Evolutionary conservation across 2,113 vertebrate genomes (phyloP).

Genomic region (Paradisaea rubra): DNA sequence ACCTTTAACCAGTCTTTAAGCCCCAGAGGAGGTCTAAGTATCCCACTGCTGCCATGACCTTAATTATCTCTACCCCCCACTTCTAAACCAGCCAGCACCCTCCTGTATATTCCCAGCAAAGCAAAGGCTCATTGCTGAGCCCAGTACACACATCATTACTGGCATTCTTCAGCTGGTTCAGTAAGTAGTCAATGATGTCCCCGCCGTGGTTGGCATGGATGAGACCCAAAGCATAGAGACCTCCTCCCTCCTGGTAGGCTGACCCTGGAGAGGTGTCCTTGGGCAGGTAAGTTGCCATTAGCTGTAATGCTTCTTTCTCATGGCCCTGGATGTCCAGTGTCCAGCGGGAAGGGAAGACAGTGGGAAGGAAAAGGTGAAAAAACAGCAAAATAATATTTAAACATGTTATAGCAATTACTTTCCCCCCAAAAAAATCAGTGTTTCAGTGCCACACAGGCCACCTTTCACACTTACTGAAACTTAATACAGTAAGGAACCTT

Average conservation of each 20-base stretch:
- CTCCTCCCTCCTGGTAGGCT: constrained; percentile 97
- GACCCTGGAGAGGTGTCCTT: constrained; percentile 98
- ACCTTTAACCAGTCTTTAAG: not conserved
- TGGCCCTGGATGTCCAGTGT: constrained; percentile 79
- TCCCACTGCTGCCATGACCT: not conserved
- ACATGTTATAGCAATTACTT: not conserved
- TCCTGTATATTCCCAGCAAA: not conserved
- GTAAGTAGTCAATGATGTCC: constrained; percentile 97
- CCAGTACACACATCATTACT: constrained; percentile 89
- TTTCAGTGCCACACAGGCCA: not conserved
- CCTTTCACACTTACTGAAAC: not conserved
- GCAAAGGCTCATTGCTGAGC: not conserved
- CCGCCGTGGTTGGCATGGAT: constrained; percentile 98
- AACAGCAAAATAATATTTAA: not conserved
- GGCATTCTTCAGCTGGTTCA: constrained; percentile 96
- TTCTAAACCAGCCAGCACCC: not conserved
- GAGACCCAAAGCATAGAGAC: constrained; percentile 93
- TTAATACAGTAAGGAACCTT: not conserved
- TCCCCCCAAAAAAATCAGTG: not conserved
- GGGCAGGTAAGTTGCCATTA: constrained; percentile 97
- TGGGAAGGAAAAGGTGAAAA: not conserved
- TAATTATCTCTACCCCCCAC: not conserved
- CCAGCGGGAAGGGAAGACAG: not conserved
- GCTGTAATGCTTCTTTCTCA: constrained; percentile 95
- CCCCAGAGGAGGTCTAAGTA: not conserved